phyloP scores from a whole-genome alignment of 2,888 invertebrate genomes.

The Phoronis australis region DNA sequence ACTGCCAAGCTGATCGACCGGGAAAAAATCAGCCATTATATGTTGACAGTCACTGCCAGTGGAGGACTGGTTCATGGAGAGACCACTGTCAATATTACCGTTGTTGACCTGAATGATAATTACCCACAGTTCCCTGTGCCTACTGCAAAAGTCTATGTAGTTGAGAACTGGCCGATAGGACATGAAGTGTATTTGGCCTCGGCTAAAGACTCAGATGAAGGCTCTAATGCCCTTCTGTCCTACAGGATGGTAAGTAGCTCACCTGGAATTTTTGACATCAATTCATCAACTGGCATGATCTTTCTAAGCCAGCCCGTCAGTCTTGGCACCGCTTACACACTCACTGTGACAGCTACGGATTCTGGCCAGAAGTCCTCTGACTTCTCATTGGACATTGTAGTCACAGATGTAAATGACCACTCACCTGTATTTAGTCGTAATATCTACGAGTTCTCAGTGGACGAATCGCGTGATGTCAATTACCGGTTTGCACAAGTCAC shows the following conservation, averaged over 20 bases:
- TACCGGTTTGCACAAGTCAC: slow-evolving; percentile 57
- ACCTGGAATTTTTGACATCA: slow-evolving; percentile 72
- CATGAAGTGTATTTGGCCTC: slow-evolving; percentile 85
- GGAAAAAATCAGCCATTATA: slow-evolving; percentile 72
- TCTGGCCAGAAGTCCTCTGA: slow-evolving; percentile 25
- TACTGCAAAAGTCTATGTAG: slow-evolving; percentile 62
- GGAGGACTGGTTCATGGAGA: slow-evolving; percentile 71
- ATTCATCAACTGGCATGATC: slow-evolving; percentile 80
- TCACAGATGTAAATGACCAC: slow-evolving; percentile 92
- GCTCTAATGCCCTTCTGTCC: slow-evolving; percentile 78
- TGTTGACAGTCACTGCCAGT: slow-evolving; percentile 73
- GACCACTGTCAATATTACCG: slow-evolving; percentile 72
- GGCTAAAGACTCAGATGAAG: slow-evolving; percentile 81
- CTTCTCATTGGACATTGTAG: slow-evolving; percentile 40
- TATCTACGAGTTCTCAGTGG: slow-evolving; percentile 84
- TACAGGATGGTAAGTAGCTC: slow-evolving; percentile 78
- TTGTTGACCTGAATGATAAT: slow-evolving; percentile 87
- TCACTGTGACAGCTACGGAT: slow-evolving; percentile 37
- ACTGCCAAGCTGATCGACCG: slow-evolving; percentile 77
- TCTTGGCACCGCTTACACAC: slow-evolving; percentile 11
- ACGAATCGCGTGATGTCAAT: slow-evolving; percentile 87
- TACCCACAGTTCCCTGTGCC: slow-evolving; percentile 61
- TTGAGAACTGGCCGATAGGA: slow-evolving; percentile 88
- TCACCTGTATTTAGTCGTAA: slow-evolving; percentile 89
- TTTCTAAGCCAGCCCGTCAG: slow-evolving; percentile 69